Base-by-base conservation (phyloP, 1,140 invertebrate genomes). In the Triops cancriformis region DNA sequence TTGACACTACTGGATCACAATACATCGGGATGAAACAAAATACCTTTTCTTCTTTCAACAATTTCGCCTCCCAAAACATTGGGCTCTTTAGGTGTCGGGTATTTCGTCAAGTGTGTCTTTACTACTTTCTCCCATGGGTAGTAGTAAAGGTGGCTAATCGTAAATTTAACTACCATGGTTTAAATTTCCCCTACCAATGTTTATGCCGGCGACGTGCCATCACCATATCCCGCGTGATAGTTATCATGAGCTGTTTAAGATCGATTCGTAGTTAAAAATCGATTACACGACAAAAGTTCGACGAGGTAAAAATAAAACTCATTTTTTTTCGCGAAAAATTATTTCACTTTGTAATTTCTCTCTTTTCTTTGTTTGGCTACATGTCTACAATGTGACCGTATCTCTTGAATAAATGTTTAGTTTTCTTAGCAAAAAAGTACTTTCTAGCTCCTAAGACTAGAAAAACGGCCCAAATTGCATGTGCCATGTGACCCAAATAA, bases 101-200 rank as follows among this genome's bases (percentile, higher is more conserved):
- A 80, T 78, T 80, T 80, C 7, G 79, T 78, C 23, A 80, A 72
- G 74, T 80, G 79, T 18, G 76, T 78, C 27, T 72, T 51, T 14
- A 73, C 78, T 11, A 80, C 79, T 37, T 73, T 37, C 26, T 80
- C 79, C 79, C 77, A 78, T 7, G 79, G 79, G 42, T 75, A 78
- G 27, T 78, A 9, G 45, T 78, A 80, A 26, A 78, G 51, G 73
- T 80, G 77, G 37, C 31, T 43, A 26, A 78, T 75, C 18, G 43
- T 74, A 72, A 80, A 78, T 73, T 80, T 78, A 31, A 64, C 76
- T 37, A 80, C 77, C 73, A 64, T 64, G 31, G 18, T 64, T 64
- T 6, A 64, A 64, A 23, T 64, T 64, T 5, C 31, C 31, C 31
- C 31, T 37, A 37, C 31, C 31, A 37, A 37, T 37, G 31, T 37